Conservation (phyloP, 2,797 vertebrate genomes). For the Urosaurus nigricauda region DNA sequence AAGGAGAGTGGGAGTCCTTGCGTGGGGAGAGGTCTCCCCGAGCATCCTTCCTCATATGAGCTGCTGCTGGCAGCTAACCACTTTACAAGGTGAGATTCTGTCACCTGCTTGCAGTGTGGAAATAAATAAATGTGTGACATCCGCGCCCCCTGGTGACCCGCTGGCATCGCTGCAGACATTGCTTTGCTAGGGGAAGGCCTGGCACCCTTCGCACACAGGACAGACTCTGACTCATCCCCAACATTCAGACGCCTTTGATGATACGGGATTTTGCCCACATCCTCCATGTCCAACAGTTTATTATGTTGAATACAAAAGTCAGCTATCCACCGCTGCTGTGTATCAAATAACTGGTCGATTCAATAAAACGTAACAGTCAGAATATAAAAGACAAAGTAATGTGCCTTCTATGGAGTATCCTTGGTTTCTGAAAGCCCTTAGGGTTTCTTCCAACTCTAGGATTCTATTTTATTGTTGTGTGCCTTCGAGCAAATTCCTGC, state of each 20-base stretch:
- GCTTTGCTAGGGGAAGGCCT: too few species aligned
- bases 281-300: not conserved
- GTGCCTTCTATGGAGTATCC: not conserved
- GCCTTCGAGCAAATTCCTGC: too few species aligned
- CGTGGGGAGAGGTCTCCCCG: not conserved
- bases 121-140: too few species aligned
- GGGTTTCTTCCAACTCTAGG: too few species aligned
- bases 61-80: not conserved
- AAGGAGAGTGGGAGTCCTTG: not conserved
- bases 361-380: not conserved
- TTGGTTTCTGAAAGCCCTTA: too few species aligned
- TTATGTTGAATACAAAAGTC: too few species aligned
- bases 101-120: not conserved
- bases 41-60: not conserved
- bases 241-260: too few species aligned
- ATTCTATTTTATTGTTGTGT: too few species aligned
- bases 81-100: not conserved
- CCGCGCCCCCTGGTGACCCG: not conserved
- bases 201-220: too few species aligned
- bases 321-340: too few species aligned
- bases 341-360: not conserved
- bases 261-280: too few species aligned
- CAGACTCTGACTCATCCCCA: not conserved
- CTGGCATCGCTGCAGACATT: not conserved
- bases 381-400: not conserved